Percentiles rank a stretch among this genome's conserved stretches.
Conservation (phyloP, 2,113 vertebrate species). For the Pungitius pungitius region DNA sequence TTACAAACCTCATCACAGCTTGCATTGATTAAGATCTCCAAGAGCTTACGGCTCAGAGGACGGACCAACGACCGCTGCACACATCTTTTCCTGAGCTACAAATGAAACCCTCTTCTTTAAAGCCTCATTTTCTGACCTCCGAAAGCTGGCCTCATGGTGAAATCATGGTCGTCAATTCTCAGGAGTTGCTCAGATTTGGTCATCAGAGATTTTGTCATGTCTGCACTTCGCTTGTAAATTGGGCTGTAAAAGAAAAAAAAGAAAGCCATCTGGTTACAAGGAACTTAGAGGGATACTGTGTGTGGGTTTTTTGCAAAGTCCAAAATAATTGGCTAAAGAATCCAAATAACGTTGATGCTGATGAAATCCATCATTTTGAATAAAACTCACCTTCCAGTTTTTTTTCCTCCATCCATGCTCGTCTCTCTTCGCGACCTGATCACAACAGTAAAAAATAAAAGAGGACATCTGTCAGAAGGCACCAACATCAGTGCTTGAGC, state of each 20-base stretch:
- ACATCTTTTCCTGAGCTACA: slow-evolving; percentile 20
- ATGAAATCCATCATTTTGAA: neutral
- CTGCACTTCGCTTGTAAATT: slow-evolving; percentile 91
- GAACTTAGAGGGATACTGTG: neutral
- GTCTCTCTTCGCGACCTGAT: slow-evolving; percentile 80
- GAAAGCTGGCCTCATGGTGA: slow-evolving; percentile 98
- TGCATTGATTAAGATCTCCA: slow-evolving; percentile 29
- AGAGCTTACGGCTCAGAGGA: slow-evolving; percentile 46
- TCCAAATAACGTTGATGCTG: neutral
- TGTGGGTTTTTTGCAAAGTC: neutral
- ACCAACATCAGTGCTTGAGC: neutral
- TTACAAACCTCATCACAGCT: slow-evolving; percentile 35
- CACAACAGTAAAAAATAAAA: neutral
- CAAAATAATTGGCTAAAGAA: neutral
- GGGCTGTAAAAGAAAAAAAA: slow-evolving; percentile 78
- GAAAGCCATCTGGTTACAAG: neutral
- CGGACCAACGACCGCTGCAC: slow-evolving; percentile 1
- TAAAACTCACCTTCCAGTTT: slow-evolving; percentile 84
- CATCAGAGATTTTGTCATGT: slow-evolving; percentile 93
- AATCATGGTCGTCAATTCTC: slow-evolving; percentile 96
- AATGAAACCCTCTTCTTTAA: neutral
- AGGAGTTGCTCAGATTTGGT: slow-evolving; percentile 97
- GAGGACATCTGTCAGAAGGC: neutral
- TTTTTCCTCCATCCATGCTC: slow-evolving; percentile 73
- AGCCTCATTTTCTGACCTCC: slow-evolving; percentile 84